Base-by-base conservation (phyloP, 2,888 invertebrate genomes). In the Augiades crinisus region DNA sequence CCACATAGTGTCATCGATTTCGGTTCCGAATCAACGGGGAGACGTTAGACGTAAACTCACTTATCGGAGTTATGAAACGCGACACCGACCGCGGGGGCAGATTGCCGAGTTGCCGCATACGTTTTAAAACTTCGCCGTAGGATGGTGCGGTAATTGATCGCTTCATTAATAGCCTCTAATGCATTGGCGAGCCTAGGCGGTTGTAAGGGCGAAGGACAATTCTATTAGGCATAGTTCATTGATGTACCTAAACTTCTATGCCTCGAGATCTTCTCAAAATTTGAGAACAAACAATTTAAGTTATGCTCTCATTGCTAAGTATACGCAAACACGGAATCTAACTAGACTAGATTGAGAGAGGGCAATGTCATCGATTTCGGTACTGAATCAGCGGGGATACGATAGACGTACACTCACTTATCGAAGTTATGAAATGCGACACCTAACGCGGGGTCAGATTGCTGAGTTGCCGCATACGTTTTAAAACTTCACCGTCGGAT, bases 121-220 rank as follows among this genome's bases (percentile, higher is more conserved):
- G 70, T 71, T 79, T 75, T 70, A 77, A 72, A 81, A 81, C 72
- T 78, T 78, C 58, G 58, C 17, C 61, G 47, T 53, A 54, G 46
- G 62, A 69, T 71, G 38, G 30, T 21, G 40, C 53, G 60, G 69
- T 75, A 76, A 80, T 74, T 69, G 75, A 78, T 72, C 71, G 59
- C n/a, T n/a, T n/a, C n/a, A n/a, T n/a, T n/a, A n/a, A n/a, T n/a
- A n/a, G n/a, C n/a, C n/a, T n/a, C n/a, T n/a, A n/a, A n/a, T n/a
- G n/a, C n/a, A n/a, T n/a, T n/a, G n/a, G n/a, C n/a, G n/a, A n/a
- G n/a, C n/a, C n/a, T n/a, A n/a, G n/a, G n/a, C n/a, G n/a, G n/a
- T n/a, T n/a, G n/a, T n/a, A n/a, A n/a, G n/a, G n/a, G n/a, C n/a
- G n/a, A n/a, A n/a, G n/a, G n/a, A n/a, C n/a, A n/a, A n/a, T n/a